These are phyloP conservation scores for Homarus americanus DNA, from an alignment of 1,140 invertebrate species.

Conservation along the genomic window DNA sequence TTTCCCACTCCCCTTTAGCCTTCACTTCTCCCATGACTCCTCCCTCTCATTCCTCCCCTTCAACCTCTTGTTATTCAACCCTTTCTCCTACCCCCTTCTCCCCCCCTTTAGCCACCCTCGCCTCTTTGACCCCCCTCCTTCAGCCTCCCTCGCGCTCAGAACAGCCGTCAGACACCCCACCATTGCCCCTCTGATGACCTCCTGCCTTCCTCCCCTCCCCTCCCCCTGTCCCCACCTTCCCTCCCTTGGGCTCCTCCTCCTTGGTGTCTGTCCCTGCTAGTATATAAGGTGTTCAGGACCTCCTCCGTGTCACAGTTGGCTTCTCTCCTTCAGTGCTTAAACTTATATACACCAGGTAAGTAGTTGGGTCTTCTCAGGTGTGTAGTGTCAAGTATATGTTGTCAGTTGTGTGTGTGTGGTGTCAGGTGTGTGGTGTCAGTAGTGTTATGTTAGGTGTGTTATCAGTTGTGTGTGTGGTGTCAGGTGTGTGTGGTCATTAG, in stretches of 20 bases:
- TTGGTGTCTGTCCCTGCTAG: background rate
- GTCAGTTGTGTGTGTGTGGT: too few species aligned
- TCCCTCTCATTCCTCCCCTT: background rate
- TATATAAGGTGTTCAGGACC: slow-evolving; percentile 36
- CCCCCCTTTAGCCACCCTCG: background rate
- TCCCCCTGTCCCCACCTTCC: background rate
- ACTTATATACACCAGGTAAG: slow-evolving; percentile 33
- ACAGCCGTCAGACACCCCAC: background rate
- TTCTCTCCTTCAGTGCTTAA: slow-evolving; percentile 23
- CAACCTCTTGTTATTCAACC: too few species aligned
- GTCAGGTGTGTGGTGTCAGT: too few species aligned
- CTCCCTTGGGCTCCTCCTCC: background rate
- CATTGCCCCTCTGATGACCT: background rate
- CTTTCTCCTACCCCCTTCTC: too few species aligned
- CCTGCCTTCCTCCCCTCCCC: background rate
- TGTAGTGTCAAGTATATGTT: too few species aligned
- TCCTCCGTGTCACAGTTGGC: slow-evolving; percentile 11
- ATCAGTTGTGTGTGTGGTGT: too few species aligned
- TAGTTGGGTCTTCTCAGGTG: background rate
- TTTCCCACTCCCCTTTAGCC: background rate
- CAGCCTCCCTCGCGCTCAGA: too few species aligned
- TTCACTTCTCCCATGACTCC: background rate
- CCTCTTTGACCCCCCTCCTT: background rate
- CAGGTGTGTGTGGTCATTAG: too few species aligned
- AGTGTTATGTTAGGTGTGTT: too few species aligned